Conservation (phyloP, 1,140 invertebrate species). For the Steinernema khuongi region DNA sequence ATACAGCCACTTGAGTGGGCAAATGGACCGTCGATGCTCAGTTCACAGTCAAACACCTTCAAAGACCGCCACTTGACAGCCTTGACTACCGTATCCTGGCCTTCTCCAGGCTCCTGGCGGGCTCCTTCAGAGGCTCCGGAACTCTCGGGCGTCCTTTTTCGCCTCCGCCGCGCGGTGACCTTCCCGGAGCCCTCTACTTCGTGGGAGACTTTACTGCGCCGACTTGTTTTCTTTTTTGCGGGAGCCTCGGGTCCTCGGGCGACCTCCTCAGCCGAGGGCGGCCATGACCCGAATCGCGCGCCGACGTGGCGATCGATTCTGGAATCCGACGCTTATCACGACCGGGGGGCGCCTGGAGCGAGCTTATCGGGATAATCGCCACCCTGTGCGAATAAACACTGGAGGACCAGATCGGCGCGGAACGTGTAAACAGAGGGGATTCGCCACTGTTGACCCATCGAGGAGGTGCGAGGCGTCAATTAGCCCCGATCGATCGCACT, state of each 20-base stretch:
- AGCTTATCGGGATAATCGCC: too few species aligned
- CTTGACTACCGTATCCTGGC: background rate
- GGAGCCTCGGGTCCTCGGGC: background rate
- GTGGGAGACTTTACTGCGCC: background rate
- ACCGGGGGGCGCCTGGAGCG: background rate
- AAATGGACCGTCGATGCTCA: too few species aligned
- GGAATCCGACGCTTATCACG: background rate
- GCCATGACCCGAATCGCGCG: background rate
- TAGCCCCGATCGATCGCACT: too few species aligned
- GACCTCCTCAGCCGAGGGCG: constrained; percentile 11
- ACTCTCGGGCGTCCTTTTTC: too few species aligned
- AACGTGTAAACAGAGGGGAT: too few species aligned
- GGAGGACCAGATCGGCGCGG: constrained; percentile 1
- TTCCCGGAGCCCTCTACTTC: background rate
- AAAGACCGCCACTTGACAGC: too few species aligned
- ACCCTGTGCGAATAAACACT: too few species aligned
- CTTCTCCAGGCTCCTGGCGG: too few species aligned
- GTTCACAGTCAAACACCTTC: too few species aligned
- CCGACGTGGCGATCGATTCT: constrained; percentile 10
- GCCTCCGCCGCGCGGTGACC: too few species aligned
- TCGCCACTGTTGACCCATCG: constrained; percentile 5
- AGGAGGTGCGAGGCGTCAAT: constrained; percentile 4
- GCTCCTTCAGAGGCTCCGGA: background rate
- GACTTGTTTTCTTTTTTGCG: background rate
- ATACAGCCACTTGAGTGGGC: too few species aligned